These are phyloP conservation scores for Ranitomeya variabilis DNA, from an alignment of 2,113 vertebrate species.

Conservation along the genomic window DNA sequence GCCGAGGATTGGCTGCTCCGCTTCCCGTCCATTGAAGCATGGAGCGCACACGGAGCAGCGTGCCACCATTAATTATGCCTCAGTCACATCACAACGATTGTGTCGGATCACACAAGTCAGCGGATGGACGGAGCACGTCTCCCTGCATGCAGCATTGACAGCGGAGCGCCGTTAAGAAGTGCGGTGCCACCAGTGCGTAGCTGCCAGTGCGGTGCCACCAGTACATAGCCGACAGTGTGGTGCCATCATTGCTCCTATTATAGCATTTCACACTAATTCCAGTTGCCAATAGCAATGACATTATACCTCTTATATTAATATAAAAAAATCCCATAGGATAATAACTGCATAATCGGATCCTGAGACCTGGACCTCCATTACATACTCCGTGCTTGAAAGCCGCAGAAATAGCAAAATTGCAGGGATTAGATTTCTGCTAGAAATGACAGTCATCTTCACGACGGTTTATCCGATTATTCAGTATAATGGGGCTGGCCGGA, in stretches of 20 bases:
- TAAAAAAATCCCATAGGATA: not conserved
- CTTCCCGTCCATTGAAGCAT: not conserved
- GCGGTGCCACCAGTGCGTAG: not conserved
- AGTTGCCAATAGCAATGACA: not conserved
- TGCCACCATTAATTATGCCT: not conserved
- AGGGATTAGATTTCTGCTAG: constrained; percentile 3
- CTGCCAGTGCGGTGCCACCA: no score
- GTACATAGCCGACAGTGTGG: no score
- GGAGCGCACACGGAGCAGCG: not conserved
- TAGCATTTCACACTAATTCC: not conserved
- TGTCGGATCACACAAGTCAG: not conserved
- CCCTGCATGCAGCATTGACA: not conserved
- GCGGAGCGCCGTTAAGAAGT: not conserved
- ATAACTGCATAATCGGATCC: not conserved
- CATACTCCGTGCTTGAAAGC: not conserved
- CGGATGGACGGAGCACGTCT: not conserved
- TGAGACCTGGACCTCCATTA: not conserved
- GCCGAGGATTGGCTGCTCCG: not conserved
- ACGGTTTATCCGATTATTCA: not conserved
- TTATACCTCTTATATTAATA: no score
- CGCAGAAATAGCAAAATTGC: constrained; percentile 2
- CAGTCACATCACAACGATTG: not conserved
- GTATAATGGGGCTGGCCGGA: not conserved
- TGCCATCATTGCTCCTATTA: not conserved
- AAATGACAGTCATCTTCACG: constrained; percentile 9